These are phyloP conservation scores for Eupithecia inturbata DNA, from an alignment of 2,888 invertebrate genomes.

Conservation along the genomic window DNA sequence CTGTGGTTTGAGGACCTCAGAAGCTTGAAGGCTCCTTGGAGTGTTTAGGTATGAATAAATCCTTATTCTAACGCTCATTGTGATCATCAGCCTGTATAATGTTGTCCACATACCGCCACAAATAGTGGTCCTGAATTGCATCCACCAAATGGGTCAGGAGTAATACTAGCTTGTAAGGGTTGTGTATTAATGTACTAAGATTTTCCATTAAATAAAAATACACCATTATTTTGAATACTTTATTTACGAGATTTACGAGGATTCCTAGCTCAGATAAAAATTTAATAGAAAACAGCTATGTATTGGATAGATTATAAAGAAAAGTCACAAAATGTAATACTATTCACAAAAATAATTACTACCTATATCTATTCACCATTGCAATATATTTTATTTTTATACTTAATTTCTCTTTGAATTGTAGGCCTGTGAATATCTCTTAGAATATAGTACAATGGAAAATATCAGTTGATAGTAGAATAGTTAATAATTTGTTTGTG, in stretches of 20 bases:
- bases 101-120: no score
- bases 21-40: background rate
- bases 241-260: conserved; percentile 66
- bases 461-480: background rate
- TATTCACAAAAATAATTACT: background rate
- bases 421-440: background rate
- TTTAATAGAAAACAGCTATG: conserved; percentile 77
- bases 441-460: conserved; percentile 7
- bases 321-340: conserved; percentile 70
- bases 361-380: background rate
- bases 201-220: conserved; percentile 21
- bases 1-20: background rate
- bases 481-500: conserved; percentile 12
- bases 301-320: conserved; percentile 71
- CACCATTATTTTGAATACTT: conserved; percentile 41
- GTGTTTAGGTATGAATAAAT: background rate
- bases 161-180: background rate
- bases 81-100: no score
- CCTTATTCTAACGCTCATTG: no score
- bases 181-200: background rate
- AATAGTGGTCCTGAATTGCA: no score
- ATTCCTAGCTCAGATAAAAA: conserved; percentile 76
- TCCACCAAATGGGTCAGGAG: background rate
- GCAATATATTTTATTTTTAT: conserved; percentile 1
- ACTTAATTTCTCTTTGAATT: background rate